Conservation (phyloP, 2,113 vertebrate species). For the Urocitellus parryii region DNA sequence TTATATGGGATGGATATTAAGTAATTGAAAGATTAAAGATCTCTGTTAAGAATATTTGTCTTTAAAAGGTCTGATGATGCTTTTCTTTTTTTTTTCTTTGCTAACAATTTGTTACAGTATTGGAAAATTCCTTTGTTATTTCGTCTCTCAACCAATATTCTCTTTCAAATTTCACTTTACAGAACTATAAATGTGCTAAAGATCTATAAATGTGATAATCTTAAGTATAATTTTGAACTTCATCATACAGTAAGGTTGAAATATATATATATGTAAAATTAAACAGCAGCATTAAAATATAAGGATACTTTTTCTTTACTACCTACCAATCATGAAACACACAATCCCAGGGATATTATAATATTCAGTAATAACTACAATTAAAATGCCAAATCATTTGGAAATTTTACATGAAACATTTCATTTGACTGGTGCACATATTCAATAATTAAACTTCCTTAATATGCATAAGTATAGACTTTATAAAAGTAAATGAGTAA, state of each 20-base stretch:
- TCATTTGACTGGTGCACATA: conserved; percentile 52
- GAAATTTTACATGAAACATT: conserved; percentile 58
- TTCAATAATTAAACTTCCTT: conserved; percentile 60
- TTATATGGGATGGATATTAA: conserved; percentile 55
- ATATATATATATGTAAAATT: conserved; percentile 49
- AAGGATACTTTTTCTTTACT: conserved; percentile 59
- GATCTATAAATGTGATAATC: conserved; percentile 13
- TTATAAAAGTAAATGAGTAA: conserved; percentile 31
- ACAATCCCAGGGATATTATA: background rate
- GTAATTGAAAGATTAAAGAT: conserved; percentile 55
- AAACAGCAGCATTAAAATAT: conserved; percentile 65
- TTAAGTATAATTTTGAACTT: conserved; percentile 33
- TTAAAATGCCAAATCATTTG: conserved; percentile 51
- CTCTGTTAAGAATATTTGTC: conserved; percentile 59
- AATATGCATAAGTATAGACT: conserved; percentile 64
- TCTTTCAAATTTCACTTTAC: conserved; percentile 45
- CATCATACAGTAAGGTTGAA: conserved; percentile 59
- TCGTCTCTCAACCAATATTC: background rate
- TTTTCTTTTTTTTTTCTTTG: conserved; percentile 57
- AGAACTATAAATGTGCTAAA: background rate
- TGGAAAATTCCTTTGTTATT: conserved; percentile 43
- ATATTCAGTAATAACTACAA: conserved; percentile 10
- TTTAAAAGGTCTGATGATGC: conserved; percentile 62
- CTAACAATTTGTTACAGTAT: background rate
- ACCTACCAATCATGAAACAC: background rate